These are phyloP conservation scores for Rattus norvegicus DNA, from an alignment of 2,113 vertebrate species.

Conservation along the genomic window GRCr8 NC_086032.1:43649001-43649500, in stretches of 20 bases:
- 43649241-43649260: not conserved
- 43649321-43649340: not conserved
- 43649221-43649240: not conserved
- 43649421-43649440: not conserved
- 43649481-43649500: not conserved
- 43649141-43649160: not conserved
- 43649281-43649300: not conserved
- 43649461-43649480: not conserved
- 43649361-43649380: not conserved
- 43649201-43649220: not conserved
- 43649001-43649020: not conserved
- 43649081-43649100: no score
- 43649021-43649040: not conserved
- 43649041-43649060: not conserved
- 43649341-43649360: not conserved
- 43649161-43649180: not conserved
- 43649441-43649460: not conserved
- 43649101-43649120: not conserved
- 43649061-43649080: no score
- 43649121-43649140: not conserved
- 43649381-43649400: not conserved
- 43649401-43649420: not conserved
- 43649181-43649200: not conserved
- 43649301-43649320: rapidly evolving
- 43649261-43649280: not conserved